A percentile compares a stretch with the other conserved stretches of the same genome.
phyloP scores from a whole-genome alignment of 2,888 invertebrate species.

The Chamaedrilus cognettii region DNA sequence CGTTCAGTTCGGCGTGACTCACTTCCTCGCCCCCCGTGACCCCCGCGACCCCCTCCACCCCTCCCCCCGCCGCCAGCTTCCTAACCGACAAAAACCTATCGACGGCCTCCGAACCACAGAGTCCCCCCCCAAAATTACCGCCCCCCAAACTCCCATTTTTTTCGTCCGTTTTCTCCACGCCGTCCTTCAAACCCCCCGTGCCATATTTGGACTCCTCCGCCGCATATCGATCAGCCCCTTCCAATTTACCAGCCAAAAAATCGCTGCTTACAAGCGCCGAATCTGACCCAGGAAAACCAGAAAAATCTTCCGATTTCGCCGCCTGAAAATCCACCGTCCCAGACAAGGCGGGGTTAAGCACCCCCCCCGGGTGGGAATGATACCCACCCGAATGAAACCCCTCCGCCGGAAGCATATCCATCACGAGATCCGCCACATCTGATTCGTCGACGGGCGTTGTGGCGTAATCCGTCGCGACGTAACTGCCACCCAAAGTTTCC shows the following conservation, averaged over 20 bases:
- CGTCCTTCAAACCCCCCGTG: too few species aligned
- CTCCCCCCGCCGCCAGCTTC: neutral
- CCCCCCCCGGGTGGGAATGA: neutral
- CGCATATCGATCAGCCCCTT: too few species aligned
- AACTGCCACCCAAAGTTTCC: neutral
- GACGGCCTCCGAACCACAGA: neutral
- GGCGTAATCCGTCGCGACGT: neutral
- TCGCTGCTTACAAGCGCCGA: too few species aligned
- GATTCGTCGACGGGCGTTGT: constrained; percentile 35
- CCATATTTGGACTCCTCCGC: too few species aligned
- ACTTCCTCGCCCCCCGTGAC: constrained; percentile 9
- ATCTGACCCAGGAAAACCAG: too few species aligned
- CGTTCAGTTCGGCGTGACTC: constrained; percentile 17
- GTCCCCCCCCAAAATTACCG: neutral
- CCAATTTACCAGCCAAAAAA: too few species aligned
- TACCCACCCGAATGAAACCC: too few species aligned
- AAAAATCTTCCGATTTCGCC: neutral
- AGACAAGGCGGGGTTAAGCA: neutral
- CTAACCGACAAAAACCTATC: neutral
- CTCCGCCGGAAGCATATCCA: constrained; percentile 30
- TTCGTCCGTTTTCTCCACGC: too few species aligned
- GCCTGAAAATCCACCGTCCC: neutral
- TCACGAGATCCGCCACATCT: constrained; percentile 40
- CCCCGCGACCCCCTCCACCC: neutral
- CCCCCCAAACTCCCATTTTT: neutral